A percentile compares a stretch with the other conserved stretches of the same genome.
phyloP scores from a whole-genome alignment of 2,888 invertebrate species.

The Leistus spinibarbis region DNA sequence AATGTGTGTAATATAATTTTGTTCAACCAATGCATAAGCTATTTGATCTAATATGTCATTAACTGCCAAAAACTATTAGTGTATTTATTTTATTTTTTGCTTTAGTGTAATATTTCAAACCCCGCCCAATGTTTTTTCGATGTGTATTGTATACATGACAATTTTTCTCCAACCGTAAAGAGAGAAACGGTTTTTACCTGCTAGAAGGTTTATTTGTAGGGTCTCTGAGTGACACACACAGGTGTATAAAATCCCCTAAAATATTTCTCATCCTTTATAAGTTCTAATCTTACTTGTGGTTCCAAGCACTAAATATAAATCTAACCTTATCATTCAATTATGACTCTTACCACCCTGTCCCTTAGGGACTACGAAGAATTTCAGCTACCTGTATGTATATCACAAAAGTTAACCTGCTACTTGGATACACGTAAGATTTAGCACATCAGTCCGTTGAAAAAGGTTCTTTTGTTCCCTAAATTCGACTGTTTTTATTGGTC shows the following conservation, averaged over 20 bases:
- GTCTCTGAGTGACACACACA: neutral
- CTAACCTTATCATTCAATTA: neutral
- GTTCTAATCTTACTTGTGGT: neutral
- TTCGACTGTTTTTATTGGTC: neutral
- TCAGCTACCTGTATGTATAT: neutral
- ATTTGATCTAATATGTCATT: too few relatives aligned
- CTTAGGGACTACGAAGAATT: neutral
- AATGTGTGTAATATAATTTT: too few relatives aligned
- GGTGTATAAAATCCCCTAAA: constrained; percentile 4
- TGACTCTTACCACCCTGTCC: neutral
- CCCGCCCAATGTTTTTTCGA: neutral
- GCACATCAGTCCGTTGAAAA: neutral
- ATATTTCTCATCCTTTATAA: constrained; percentile 4
- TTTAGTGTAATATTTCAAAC: neutral
- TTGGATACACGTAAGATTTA: constrained; percentile 8
- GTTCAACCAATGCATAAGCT: too few relatives aligned
- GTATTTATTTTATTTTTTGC: neutral
- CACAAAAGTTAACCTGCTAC: constrained; percentile 9
- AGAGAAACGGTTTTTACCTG: neutral
- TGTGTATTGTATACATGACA: neutral
- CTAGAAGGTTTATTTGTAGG: neutral
- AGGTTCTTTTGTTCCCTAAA: neutral
- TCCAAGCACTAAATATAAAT: neutral
- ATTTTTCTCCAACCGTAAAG: neutral
- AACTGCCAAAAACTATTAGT: neutral